Base-by-base conservation (phyloP, 2,888 invertebrate species). In the Amorpha juglandis region DNA sequence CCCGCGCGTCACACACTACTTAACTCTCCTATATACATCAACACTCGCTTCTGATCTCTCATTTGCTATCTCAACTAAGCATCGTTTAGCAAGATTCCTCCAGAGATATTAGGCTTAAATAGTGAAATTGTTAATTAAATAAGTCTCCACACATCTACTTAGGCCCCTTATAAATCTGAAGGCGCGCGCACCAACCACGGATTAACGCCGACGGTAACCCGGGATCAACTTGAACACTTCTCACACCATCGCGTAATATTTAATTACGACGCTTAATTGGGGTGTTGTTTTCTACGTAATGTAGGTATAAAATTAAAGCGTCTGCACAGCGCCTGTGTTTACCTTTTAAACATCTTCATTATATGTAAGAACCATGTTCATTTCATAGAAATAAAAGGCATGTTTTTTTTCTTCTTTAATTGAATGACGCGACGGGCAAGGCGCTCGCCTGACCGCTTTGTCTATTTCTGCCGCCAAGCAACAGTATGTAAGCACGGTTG, bases 101-200 rank as follows among this genome's bases (percentile, higher is more conserved):
- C 7, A 42, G 58, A 58, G 58, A 58, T 58, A 42, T 58, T 58
- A 4, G 63, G 63, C 67, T 65, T 69, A 68, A 69, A 64, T 58
- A 62, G 62, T 52, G 65, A 27, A 63, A 63, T 33, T 50, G 65
- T 68, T 77, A 78, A 80, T 78, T 78, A 77, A 77, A 76, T 75
- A 73, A 73, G 68, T 70, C 66, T 72, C 71, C 70, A 65, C 66
- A 66, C 71, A 68, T 70, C 68, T 66, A 63, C 62, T 75, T 69
- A 69, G 78, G 68, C 69, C 65, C 70, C 48, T 65, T 74, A 80
- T 80, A 80, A 81, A 80, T 80, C 70, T 70, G 68, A 63, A 52
- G 73, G 68, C 66, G 71, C 71, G 73, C 73, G 71, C 74, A 78
- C 75, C 70, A 73, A 74, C 80, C 81, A 69, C 79, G 76, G 80